phyloP scores from a whole-genome alignment of 2,113 vertebrate species.

The Notiomystis cincta region DNA sequence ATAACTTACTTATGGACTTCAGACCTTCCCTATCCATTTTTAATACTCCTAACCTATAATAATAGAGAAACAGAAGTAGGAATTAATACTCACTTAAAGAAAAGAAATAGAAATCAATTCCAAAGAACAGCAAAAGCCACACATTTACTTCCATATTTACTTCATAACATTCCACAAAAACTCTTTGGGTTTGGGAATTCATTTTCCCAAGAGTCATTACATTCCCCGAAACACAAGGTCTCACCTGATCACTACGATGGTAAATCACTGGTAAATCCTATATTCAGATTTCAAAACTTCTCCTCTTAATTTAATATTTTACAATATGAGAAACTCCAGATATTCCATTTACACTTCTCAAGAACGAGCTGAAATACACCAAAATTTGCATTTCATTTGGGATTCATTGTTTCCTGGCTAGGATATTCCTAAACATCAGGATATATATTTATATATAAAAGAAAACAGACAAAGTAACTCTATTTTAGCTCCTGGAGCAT shows the following conservation, averaged over 20 bases:
- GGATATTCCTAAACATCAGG: not conserved
- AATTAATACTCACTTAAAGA: not conserved
- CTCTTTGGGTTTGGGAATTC: not conserved
- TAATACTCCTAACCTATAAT: not conserved
- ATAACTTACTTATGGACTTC: not conserved
- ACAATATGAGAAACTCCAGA: not conserved
- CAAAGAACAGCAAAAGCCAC: not conserved
- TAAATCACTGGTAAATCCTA: not conserved
- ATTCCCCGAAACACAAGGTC: not conserved
- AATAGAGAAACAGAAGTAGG: not conserved
- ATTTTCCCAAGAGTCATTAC: not conserved
- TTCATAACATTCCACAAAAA: not conserved
- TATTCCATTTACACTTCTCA: not conserved
- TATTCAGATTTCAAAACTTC: not conserved
- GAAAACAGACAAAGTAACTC: not conserved
- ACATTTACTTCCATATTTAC: not conserved
- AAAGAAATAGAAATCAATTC: not conserved
- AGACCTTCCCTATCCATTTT: not conserved
- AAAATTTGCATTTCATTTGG: not conserved
- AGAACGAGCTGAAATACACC: not conserved
- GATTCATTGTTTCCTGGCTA: not conserved
- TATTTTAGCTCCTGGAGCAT: not conserved
- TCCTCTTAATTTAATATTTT: slow-evolving; percentile 5
- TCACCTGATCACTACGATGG: not conserved
- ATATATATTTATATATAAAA: not conserved